A percentile compares a stretch with the other conserved stretches of the same genome.
Evolutionary conservation across 2,888 invertebrate species (phyloP).

Genomic region (Chironomus tentans): DNA sequence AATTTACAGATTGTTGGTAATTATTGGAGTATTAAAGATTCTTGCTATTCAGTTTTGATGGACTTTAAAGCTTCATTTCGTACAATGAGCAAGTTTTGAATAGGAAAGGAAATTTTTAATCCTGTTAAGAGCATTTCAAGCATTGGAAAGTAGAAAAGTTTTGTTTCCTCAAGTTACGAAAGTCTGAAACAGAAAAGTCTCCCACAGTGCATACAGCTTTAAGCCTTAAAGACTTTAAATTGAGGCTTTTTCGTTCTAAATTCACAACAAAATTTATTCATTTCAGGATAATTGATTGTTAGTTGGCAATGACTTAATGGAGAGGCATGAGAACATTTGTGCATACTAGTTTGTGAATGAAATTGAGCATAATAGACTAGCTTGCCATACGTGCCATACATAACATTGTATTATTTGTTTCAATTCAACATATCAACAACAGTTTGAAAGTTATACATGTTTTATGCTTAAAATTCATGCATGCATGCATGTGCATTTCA

Average conservation of each 20-base stretch:
- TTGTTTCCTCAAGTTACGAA: not conserved
- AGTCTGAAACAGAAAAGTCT: not conserved
- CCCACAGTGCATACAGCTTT: not conserved
- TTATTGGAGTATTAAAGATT: too few species aligned
- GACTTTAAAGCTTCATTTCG: too few species aligned
- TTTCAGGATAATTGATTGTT: not conserved
- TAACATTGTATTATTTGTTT: not conserved
- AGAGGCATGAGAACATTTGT: not conserved
- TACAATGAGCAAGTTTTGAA: not conserved
- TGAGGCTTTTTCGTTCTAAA: not conserved
- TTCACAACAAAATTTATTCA: not conserved
- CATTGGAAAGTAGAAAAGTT: not conserved
- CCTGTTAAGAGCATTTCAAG: not conserved
- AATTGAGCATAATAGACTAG: not conserved
- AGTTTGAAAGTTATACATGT: too few species aligned
- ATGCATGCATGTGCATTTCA: too few species aligned
- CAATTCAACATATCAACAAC: too few species aligned
- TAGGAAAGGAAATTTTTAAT: not conserved
- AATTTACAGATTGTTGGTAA: too few species aligned
- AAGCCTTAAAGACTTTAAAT: not conserved
- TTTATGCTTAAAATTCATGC: too few species aligned
- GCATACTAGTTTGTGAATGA: not conserved
- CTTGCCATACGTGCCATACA: not conserved
- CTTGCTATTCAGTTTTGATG: too few species aligned
- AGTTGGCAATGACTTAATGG: conserved; percentile 2